Percentiles rank a stretch among this genome's conserved stretches.
Evolutionary conservation across 2,797 vertebrate species (phyloP).

Genomic region (Muscicapa striata): DNA sequence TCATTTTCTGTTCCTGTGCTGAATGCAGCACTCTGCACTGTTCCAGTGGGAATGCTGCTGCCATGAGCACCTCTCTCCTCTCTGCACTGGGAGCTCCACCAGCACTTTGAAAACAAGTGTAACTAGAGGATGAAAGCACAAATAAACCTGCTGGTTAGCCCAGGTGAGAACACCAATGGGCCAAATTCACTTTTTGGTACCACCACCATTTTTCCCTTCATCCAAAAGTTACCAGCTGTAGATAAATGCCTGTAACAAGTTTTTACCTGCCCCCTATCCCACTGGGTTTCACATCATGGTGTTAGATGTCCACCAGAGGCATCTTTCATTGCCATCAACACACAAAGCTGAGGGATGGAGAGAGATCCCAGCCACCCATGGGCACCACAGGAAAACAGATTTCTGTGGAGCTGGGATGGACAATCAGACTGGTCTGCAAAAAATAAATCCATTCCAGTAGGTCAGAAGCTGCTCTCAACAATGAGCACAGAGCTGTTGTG

Average conservation of each 20-base stretch:
- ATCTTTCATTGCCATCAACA: not conserved
- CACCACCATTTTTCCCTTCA: not conserved
- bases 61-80: not conserved
- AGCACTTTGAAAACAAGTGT: not conserved
- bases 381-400: not conserved
- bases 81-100: not conserved
- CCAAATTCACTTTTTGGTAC: not conserved
- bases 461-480: not conserved
- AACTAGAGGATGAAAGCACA: not conserved
- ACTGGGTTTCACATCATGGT: fast-evolving
- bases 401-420: not conserved
- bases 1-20: not conserved
- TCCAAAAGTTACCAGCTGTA: not conserved
- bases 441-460: not conserved
- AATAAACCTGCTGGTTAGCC: not conserved
- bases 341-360: not conserved
- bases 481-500: not conserved
- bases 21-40: not conserved
- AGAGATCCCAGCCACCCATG: not conserved
- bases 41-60: not conserved
- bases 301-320: not conserved
- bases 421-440: not conserved
- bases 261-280: not conserved
- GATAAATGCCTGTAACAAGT: not conserved
- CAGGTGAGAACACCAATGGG: not conserved